A percentile compares a stretch with the other conserved stretches of the same genome.
Evolutionary conservation across 2,113 vertebrate genomes (phyloP).

Genomic region (Polyodon spathula): DNA sequence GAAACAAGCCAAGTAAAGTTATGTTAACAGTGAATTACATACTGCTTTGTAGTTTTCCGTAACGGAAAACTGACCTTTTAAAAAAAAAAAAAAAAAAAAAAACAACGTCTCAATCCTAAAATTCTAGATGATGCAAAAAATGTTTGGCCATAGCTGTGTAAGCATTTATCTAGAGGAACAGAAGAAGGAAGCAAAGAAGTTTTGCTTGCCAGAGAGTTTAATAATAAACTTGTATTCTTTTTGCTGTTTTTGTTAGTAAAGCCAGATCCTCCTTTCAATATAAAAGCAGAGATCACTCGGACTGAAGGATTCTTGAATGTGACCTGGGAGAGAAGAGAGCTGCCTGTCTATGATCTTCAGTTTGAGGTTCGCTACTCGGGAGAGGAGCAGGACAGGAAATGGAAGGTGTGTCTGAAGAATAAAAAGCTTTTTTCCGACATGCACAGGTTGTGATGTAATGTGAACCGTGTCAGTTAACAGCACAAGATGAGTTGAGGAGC

Average conservation of each 20-base stretch:
- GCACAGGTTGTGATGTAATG: neutral
- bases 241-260: slow-evolving; percentile 61
- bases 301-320: slow-evolving; percentile 58
- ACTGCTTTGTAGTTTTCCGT: slow-evolving; percentile 2
- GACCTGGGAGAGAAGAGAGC: slow-evolving; percentile 59
- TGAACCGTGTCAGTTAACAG: too few species aligned
- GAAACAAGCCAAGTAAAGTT: too few species aligned
- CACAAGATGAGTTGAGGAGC: too few species aligned
- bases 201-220: too few species aligned
- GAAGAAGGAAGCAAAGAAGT: too few species aligned
- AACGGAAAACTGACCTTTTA: too few species aligned
- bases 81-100: too few species aligned
- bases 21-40: neutral
- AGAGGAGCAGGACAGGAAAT: slow-evolving; percentile 36
- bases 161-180: too few species aligned
- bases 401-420: slow-evolving; percentile 62
- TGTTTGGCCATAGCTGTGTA: too few species aligned
- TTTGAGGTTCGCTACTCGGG: slow-evolving; percentile 66
- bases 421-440: neutral
- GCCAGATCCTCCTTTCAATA: slow-evolving; percentile 56
- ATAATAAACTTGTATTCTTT: neutral
- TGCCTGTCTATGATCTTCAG: slow-evolving; percentile 52
- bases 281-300: slow-evolving; percentile 60
- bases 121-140: too few species aligned
- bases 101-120: too few species aligned